These are phyloP conservation scores for Drosophila jambulina DNA, from an alignment of 1,140 invertebrate genomes.

Conservation along the genomic window DNA sequence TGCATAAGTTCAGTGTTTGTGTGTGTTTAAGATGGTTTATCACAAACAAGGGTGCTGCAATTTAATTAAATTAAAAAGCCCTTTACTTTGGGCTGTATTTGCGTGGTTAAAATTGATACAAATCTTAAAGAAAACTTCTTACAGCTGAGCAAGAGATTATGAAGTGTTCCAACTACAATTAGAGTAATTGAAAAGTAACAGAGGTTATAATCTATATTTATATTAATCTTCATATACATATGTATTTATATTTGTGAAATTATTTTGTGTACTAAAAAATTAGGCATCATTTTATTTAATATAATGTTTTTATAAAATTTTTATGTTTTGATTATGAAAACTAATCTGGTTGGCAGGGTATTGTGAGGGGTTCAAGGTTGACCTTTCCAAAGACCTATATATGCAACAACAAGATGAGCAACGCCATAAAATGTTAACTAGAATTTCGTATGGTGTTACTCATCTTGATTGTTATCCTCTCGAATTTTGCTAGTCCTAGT, in stretches of 20 bases:
- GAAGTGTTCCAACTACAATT: background rate
- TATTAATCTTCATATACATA: background rate
- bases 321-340: background rate
- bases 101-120: conserved; percentile 5
- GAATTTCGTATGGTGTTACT: no score
- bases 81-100: background rate
- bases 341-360: background rate
- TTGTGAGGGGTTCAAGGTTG: no score
- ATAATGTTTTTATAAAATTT: no score
- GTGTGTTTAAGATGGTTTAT: conserved; percentile 17
- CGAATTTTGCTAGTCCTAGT: no score
- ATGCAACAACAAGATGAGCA: no score
- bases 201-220: background rate
- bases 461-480: no score
- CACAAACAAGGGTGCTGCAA: conserved; percentile 29
- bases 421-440: no score
- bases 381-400: no score
- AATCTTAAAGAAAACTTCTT: background rate
- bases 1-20: conserved; percentile 16
- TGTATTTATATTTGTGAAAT: background rate
- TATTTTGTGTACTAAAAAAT: background rate
- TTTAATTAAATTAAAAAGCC: conserved; percentile 57
- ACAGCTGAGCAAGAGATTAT: background rate
- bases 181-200: background rate
- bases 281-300: background rate